Evolutionary conservation across 2,113 vertebrate species (phyloP), one percentile per base, ranked within the genome.

Genomic region (Thymallus thymallus): DNA sequence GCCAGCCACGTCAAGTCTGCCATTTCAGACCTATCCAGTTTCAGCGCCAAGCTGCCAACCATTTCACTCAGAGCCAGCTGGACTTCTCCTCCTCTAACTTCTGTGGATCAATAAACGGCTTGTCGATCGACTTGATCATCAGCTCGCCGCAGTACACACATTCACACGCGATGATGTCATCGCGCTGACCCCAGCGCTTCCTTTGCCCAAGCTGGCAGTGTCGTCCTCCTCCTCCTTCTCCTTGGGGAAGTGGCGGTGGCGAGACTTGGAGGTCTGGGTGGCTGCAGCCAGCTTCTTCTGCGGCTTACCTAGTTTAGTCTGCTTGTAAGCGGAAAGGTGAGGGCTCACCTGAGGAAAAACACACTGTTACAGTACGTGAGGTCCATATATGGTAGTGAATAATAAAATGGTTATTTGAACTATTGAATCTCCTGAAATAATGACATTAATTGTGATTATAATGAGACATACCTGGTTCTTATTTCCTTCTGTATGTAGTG

Each of bases 131-230:
- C 56, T 94, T 95, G 86, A 98, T 98, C 94, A 98, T 99, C 77
- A 98, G 91, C 82, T 99, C 96, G 1, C 98, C 97, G 55, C 98
- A 99, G 89, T 98, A 99, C 26, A 95, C 95, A 3, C 98, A 99
- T 72, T 99, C 97, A 0, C 92, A 94, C 0, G 97, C 97, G 29
- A 98, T 93, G 14, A 98, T 93, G 72, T 99, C 97, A 71, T 99
- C 97, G 0, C 98, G 82, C 94, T 97, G 30, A 93, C 93, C n/a
- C 94, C 95, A 1, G 92, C 94, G 1, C 89, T 94, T 5, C 87
- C 94, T 5, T 95, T 91, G 0, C 94, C 96, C 65, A 94, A 45
- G 48, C 95, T 95, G 4, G 90, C 65, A 0, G 90, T 85, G 62
- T 91, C 91, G n/a, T 83, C 87, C 5, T 92, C 92, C 0, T 96